A percentile compares a stretch with the other conserved stretches of the same genome.
phyloP scores from a whole-genome alignment of 2,888 invertebrate genomes.

The Apoderus coryli region DNA sequence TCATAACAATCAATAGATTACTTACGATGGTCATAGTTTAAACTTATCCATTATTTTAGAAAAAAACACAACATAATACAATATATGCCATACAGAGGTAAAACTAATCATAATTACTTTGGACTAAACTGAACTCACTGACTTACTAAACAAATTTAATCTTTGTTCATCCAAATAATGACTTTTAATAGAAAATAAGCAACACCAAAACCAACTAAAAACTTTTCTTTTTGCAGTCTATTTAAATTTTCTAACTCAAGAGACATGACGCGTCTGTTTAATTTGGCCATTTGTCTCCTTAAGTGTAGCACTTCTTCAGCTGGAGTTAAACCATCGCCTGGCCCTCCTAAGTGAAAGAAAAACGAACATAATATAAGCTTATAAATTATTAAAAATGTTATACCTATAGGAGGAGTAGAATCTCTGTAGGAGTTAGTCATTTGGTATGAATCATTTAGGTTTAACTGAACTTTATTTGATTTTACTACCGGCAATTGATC shows the following conservation, averaged over 20 bases:
- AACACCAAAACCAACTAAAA: conserved; percentile 69
- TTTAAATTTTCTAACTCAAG: conserved; percentile 76
- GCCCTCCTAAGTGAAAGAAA: conserved; percentile 13
- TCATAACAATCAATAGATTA: too few species aligned
- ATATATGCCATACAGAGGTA: too few species aligned
- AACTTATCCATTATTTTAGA: too few species aligned
- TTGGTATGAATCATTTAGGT: conserved; percentile 24
- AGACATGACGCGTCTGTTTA: conserved; percentile 74
- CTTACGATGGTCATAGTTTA: too few species aligned
- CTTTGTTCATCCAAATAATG: conserved; percentile 62
- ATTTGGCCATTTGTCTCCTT: conserved; percentile 70
- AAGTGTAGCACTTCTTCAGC: conserved; percentile 71
- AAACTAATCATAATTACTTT: too few species aligned
- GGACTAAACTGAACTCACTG: too few species aligned
- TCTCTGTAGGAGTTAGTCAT: conserved; percentile 22
- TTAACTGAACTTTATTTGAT: conserved; percentile 23
- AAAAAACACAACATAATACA: too few species aligned
- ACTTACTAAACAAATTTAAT: conserved; percentile 18
- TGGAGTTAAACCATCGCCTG: conserved; percentile 50
- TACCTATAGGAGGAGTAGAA: conserved; percentile 25
- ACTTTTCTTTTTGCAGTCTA: conserved; percentile 73
- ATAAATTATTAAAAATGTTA: conserved; percentile 33
- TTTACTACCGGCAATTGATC: conserved; percentile 24
- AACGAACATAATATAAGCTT: conserved; percentile 1
- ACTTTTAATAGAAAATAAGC: conserved; percentile 78